These are phyloP conservation scores for Apantesis nais DNA, from an alignment of 2,888 invertebrate genomes.

Conservation along the genomic window DNA sequence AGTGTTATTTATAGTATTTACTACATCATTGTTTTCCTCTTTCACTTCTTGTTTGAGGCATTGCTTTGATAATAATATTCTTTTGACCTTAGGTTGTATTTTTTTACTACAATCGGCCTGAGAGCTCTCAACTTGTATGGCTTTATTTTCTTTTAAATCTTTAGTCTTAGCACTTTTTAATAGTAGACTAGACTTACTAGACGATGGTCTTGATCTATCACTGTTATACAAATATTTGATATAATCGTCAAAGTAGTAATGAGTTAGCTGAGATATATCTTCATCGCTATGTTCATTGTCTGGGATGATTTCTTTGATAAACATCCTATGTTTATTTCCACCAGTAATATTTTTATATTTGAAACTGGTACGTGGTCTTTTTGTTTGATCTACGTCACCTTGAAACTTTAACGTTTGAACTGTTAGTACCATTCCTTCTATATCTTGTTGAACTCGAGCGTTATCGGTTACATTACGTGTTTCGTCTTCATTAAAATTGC, in stretches of 20 bases:
- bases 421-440: constrained; percentile 68
- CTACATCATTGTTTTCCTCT: constrained; percentile 41
- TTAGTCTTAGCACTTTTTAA: constrained; percentile 53
- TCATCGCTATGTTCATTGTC: constrained; percentile 57
- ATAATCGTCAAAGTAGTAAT: constrained; percentile 74
- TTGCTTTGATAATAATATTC: constrained; percentile 37
- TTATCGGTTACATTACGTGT: constrained; percentile 43
- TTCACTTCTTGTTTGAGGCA: constrained; percentile 32
- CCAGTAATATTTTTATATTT: constrained; percentile 69
- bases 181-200: constrained; percentile 68
- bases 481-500: constrained; percentile 45
- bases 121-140: constrained; percentile 56
- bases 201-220: constrained; percentile 68
- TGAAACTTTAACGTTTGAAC: constrained; percentile 77
- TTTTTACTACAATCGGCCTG: constrained; percentile 50
- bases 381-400: constrained; percentile 62
- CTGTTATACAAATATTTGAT: constrained; percentile 68
- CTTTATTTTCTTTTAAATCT: constrained; percentile 60
- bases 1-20: constrained; percentile 54
- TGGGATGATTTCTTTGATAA: constrained; percentile 70
- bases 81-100: constrained; percentile 48
- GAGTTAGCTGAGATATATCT: constrained; percentile 67
- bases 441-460: constrained; percentile 41
- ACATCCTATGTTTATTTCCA: constrained; percentile 73
- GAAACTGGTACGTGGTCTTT: constrained; percentile 68